phyloP scores from a whole-genome alignment of 2,888 invertebrate genomes.

The Geophilus truncorum region DNA sequence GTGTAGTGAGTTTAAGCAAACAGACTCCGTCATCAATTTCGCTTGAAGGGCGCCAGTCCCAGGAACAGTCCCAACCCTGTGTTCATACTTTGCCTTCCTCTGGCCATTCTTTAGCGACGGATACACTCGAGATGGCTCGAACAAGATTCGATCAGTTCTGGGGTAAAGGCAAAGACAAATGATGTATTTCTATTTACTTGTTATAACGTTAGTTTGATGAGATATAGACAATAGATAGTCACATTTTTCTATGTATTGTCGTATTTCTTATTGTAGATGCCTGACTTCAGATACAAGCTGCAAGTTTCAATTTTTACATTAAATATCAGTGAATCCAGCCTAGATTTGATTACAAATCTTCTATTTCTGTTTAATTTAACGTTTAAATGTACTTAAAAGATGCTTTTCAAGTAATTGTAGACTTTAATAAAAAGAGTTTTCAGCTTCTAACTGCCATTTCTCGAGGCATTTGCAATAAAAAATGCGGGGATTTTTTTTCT shows the following conservation, averaged over 20 bases:
- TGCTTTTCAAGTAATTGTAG: not conserved
- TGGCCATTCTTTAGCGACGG: conserved; percentile 60
- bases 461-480: not conserved
- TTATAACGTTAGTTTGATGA: not conserved
- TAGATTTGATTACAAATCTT: not conserved
- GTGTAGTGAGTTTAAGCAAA: conserved; percentile 20
- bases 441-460: not conserved
- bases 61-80: not conserved
- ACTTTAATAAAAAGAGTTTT: not conserved
- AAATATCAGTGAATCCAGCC: too few relatives aligned
- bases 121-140: conserved; percentile 73
- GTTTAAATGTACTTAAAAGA: not conserved
- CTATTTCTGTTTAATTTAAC: not conserved
- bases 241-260: not conserved
- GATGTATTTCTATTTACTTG: not conserved
- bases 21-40: conserved; percentile 5
- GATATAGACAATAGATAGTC: not conserved
- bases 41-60: not conserved
- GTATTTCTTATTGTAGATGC: not conserved
- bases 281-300: not conserved
- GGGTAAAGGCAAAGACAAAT: conserved; percentile 56
- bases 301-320: too few relatives aligned
- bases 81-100: conserved; percentile 34
- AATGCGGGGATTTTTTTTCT: not conserved
- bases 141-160: conserved; percentile 80